Conservation (phyloP, 35 echinoderm and acorn worm genomes). For the Apostichopus parvimensis region DNA sequence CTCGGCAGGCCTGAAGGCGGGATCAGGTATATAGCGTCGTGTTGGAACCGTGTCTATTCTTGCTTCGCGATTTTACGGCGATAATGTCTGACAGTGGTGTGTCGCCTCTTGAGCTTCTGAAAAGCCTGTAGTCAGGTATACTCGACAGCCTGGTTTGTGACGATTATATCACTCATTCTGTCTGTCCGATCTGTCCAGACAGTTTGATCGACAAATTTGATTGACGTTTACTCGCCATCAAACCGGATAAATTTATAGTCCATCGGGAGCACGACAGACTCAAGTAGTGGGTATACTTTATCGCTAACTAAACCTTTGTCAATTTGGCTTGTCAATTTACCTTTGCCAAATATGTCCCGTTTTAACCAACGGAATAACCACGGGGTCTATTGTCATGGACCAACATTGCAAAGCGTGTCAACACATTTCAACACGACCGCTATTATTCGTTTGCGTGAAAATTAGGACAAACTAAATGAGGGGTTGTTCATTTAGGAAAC, state of each 20-base stretch:
- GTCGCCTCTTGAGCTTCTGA: no score
- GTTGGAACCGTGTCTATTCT: no score
- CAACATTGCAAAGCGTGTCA: not conserved
- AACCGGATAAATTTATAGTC: not conserved
- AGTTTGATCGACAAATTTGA: slow-evolving; percentile 32
- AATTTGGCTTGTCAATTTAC: slow-evolving; percentile 22
- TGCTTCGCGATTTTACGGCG: no score
- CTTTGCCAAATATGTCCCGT: slow-evolving; percentile 39
- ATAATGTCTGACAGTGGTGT: no score
- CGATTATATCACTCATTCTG: no score
- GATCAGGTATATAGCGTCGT: no score
- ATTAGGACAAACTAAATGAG: not conserved
- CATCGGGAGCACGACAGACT: slow-evolving; percentile 9
- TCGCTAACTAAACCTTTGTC: slow-evolving; percentile 35
- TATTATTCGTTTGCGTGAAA: slow-evolving; percentile 9
- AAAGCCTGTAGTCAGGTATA: no score
- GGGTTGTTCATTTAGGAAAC: not conserved
- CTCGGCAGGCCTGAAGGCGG: no score
- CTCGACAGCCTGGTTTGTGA: no score
- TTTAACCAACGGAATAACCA: slow-evolving; percentile 15
- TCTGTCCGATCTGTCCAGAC: no score
- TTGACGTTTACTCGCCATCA: slow-evolving; percentile 3
- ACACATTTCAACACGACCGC: not conserved
- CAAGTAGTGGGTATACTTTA: not conserved
- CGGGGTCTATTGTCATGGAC: not conserved